A percentile compares a stretch with the other conserved stretches of the same genome.
Evolutionary conservation across 2,797 vertebrate genomes (phyloP).

Genomic region (Tapirus indicus): DNA sequence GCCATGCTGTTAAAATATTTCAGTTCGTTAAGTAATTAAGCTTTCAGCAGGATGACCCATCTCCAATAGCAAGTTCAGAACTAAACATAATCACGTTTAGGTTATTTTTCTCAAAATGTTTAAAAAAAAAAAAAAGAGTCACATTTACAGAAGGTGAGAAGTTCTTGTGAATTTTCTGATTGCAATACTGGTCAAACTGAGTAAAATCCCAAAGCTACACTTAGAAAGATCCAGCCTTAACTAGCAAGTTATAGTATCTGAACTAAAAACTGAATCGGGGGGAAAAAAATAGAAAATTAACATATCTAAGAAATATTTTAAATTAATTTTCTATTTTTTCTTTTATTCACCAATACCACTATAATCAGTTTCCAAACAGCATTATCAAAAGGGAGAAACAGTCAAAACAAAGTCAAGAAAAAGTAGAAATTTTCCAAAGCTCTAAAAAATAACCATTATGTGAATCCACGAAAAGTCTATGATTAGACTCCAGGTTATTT

Average conservation of each 20-base stretch:
- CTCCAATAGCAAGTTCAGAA: slow-evolving; percentile 78
- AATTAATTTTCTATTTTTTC: slow-evolving; percentile 79
- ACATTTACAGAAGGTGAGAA: slow-evolving; percentile 84
- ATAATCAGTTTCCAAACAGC: slow-evolving; percentile 65
- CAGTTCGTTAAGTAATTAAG: not conserved
- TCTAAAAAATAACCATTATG: slow-evolving; percentile 61
- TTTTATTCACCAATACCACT: slow-evolving; percentile 65
- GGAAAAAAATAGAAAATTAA: slow-evolving; percentile 75
- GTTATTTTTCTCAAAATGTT: slow-evolving; percentile 50
- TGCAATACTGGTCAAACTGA: slow-evolving; percentile 81
- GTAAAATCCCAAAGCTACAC: slow-evolving; percentile 78
- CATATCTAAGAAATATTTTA: slow-evolving; percentile 26
- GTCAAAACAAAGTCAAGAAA: slow-evolving; percentile 79
- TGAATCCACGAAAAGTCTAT: slow-evolving; percentile 45
- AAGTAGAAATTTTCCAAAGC: slow-evolving; percentile 65
- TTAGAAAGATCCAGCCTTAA: slow-evolving; percentile 68
- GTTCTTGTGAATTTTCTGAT: slow-evolving; percentile 82
- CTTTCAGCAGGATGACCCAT: slow-evolving; percentile 74
- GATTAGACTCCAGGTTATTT: slow-evolving; percentile 15
- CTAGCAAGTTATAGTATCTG: slow-evolving; percentile 66
- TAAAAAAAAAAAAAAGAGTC: not conserved
- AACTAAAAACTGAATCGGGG: slow-evolving; percentile 55
- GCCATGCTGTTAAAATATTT: slow-evolving; percentile 63
- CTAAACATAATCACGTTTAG: not conserved
- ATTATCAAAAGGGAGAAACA: slow-evolving; percentile 76